These are phyloP conservation scores for Heliocidaris erythrogramma DNA, from an alignment of 35 echinoderm and acorn worm species.

Conservation along the genomic window DNA sequence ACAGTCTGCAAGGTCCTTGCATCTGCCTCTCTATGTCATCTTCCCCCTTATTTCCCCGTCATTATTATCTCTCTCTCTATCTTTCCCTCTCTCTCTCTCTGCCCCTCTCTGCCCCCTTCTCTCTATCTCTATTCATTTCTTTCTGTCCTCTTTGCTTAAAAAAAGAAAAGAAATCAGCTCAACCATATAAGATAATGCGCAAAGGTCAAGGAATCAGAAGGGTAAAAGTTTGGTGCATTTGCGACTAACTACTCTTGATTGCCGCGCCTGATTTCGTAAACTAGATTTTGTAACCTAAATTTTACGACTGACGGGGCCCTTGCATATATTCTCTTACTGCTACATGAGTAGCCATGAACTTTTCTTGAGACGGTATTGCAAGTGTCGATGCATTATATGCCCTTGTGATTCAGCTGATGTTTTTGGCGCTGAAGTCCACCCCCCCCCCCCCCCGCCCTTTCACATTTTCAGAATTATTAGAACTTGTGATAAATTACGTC, in stretches of 20 bases:
- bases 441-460: no score
- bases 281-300: slow-evolving; percentile 12
- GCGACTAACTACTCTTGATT: background rate
- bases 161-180: background rate
- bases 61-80: no score
- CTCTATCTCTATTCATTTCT: no score
- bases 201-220: background rate
- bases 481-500: no score
- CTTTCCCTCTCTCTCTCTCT: background rate
- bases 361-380: background rate
- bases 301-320: background rate
- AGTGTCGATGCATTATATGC: background rate
- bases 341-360: background rate
- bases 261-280: background rate
- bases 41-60: no score
- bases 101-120: no score
- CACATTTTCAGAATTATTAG: background rate
- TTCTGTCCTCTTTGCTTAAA: no score
- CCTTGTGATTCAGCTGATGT: background rate
- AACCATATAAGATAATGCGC: background rate
- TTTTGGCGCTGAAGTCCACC: background rate
- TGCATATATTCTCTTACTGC: background rate
- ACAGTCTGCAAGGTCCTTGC: no score
- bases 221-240: background rate
- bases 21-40: no score